Base-by-base conservation (phyloP, 2,888 invertebrate species). In the Volucella inflata region DNA sequence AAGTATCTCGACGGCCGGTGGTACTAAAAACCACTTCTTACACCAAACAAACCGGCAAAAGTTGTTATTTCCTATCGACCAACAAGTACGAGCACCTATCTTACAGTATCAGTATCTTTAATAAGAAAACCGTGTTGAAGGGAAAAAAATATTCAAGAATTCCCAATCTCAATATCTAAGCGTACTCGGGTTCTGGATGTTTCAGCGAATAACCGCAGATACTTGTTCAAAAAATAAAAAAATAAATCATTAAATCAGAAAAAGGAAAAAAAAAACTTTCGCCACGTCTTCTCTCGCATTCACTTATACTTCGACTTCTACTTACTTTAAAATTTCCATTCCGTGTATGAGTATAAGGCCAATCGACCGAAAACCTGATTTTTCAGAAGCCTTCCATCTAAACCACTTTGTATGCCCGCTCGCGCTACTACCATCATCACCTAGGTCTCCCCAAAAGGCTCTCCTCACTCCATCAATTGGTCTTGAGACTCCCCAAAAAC, bases 271-370 rank as follows among this genome's bases (percentile, higher is more conserved):
- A 83, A 70, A 80, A 84, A 84, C 84, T 84, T 84, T 84, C 84
- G 84, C 84, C 84, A 84, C 79, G 84, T 84, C 80, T 80, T 72
- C 70, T 78, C 72, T 83, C 84, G 74, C 84, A 75, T 79, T 79
- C 79, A 84, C 79, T 79, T 75, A 70, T 74, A 14, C 30, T 30
- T 30, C 30, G 36, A 75, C 30, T 30, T 30, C 30, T 50, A 75
- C 74, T 70, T 83, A 75, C 42, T 75, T 70, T 53, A 65, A 84
- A 77, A 84, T 79, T 75, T 74, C 70, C 75, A 84, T 84, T 84
- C 70, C 72, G 67, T 78, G 78, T 78, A 67, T 83, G 62, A 78
- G 78, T 78, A 67, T 83, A 68, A 78, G 77, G 77, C 82, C 77
- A 77, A 72, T 72, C 65, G 53, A 82, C 60, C 50, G n/a, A 80